These are phyloP conservation scores for Seira musarum DNA, from an alignment of 2,888 invertebrate genomes.

Conservation along the genomic window DNA sequence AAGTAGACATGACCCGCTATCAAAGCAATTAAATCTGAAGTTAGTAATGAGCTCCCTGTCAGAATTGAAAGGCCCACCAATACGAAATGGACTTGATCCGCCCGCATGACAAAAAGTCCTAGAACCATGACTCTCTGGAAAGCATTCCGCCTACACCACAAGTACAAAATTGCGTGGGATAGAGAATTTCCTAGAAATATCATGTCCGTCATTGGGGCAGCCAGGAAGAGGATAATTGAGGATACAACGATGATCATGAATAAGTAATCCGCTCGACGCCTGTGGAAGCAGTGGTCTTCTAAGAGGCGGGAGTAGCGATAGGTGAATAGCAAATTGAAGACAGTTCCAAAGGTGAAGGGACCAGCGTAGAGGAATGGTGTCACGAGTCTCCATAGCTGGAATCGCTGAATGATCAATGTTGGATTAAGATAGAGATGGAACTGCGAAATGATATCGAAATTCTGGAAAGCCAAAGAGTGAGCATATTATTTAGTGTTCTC, in stretches of 20 bases:
- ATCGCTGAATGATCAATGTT: not conserved
- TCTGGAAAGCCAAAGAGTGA: too few relatives aligned
- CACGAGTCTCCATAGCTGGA: constrained; percentile 30
- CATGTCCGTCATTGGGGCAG: not conserved
- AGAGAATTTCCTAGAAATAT: constrained; percentile 14
- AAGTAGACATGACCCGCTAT: constrained; percentile 20
- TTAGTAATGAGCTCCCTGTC: constrained; percentile 18
- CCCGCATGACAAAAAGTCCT: constrained; percentile 19
- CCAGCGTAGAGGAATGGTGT: constrained; percentile 30
- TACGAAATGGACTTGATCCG: constrained; percentile 22
- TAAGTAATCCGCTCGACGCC: constrained; percentile 7
- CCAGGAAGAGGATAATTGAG: not conserved
- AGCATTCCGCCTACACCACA: constrained; percentile 34
- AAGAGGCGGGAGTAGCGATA: constrained; percentile 32
- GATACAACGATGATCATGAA: constrained; percentile 23
- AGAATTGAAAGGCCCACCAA: not conserved
- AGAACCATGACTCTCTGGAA: not conserved
- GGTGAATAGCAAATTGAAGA: constrained; percentile 28
- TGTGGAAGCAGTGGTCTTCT: constrained; percentile 2
- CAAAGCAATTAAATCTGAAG: constrained; percentile 10
- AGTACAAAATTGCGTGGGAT: constrained; percentile 27
- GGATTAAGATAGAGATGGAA: constrained; percentile 28
- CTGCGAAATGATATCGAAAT: constrained; percentile 16
- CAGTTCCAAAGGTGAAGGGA: constrained; percentile 5
- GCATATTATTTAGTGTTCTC: not conserved